These are phyloP conservation scores for Chymomyza procnemis DNA, from an alignment of 2,888 invertebrate genomes.

Conservation along the genomic window DNA sequence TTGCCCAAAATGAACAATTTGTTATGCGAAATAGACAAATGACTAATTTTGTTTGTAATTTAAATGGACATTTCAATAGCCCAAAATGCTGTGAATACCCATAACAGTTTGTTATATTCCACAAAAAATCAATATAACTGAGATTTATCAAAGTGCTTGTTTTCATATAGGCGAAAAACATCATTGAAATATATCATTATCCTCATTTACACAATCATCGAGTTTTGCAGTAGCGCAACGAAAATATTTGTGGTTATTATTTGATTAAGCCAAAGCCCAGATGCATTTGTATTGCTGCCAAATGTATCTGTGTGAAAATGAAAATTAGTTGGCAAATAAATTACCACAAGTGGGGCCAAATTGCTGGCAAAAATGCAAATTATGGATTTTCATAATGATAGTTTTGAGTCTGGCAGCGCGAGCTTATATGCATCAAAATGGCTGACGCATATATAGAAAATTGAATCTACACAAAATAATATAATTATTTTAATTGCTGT, in stretches of 20 bases:
- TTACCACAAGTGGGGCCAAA: not conserved
- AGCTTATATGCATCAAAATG: not conserved
- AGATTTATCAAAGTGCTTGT: not conserved
- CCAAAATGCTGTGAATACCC: not conserved
- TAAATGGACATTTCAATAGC: slow-evolving; percentile 21
- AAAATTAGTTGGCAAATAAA: not conserved
- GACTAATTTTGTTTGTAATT: slow-evolving; percentile 23
- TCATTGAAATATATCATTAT: not conserved
- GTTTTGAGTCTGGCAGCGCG: not conserved
- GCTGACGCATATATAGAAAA: no score
- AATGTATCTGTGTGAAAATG: not conserved
- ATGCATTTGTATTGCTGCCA: not conserved
- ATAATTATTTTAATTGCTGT: no score
- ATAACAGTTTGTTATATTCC: not conserved
- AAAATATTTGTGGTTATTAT: not conserved
- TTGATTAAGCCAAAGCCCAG: not conserved
- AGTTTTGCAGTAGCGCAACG: not conserved
- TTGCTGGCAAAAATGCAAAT: not conserved
- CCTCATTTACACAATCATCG: not conserved
- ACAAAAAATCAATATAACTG: not conserved
- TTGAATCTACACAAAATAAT: no score
- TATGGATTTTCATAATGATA: not conserved
- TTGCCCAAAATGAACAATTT: no score
- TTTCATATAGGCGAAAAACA: not conserved
- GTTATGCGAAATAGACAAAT: not conserved